phyloP scores from a whole-genome alignment of 2,888 invertebrate genomes.

The Eilema caniola region DNA sequence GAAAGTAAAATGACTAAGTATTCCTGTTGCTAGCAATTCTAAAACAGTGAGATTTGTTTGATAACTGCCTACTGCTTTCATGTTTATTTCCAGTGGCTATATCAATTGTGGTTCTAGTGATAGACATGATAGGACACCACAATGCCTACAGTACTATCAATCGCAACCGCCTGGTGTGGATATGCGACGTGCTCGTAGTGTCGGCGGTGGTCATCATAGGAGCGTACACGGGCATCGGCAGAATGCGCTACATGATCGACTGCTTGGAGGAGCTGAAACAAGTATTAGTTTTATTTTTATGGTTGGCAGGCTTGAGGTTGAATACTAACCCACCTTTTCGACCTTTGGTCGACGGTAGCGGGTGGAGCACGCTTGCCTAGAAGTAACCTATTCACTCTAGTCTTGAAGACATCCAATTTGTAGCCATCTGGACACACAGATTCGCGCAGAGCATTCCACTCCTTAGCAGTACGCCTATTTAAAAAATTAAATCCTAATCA shows the following conservation, averaged over 20 bases:
- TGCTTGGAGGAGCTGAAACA: constrained; percentile 8
- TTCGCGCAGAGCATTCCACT: too few species aligned
- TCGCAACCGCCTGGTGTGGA: neutral
- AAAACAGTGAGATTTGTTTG: neutral
- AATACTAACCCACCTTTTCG: too few species aligned
- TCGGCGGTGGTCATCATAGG: neutral
- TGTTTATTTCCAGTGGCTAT: neutral
- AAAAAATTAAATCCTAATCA: neutral
- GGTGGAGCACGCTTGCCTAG: too few species aligned
- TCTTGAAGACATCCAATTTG: too few species aligned
- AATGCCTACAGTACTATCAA: neutral
- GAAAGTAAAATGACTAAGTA: too few species aligned
- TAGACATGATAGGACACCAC: neutral
- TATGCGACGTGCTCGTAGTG: neutral
- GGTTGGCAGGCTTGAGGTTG: too few species aligned
- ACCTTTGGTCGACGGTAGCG: too few species aligned
- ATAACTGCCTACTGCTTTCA: neutral
- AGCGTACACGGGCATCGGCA: constrained; percentile 4
- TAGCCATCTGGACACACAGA: too few species aligned
- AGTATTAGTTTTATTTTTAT: too few species aligned
- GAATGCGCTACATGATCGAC: constrained; percentile 16
- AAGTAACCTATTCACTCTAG: too few species aligned
- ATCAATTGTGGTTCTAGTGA: neutral
- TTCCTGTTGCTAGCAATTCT: too few species aligned
- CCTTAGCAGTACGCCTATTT: too few species aligned